These are phyloP conservation scores for Nasonovia ribisnigri DNA, from an alignment of 2,888 invertebrate genomes.

Conservation along the genomic window DNA sequence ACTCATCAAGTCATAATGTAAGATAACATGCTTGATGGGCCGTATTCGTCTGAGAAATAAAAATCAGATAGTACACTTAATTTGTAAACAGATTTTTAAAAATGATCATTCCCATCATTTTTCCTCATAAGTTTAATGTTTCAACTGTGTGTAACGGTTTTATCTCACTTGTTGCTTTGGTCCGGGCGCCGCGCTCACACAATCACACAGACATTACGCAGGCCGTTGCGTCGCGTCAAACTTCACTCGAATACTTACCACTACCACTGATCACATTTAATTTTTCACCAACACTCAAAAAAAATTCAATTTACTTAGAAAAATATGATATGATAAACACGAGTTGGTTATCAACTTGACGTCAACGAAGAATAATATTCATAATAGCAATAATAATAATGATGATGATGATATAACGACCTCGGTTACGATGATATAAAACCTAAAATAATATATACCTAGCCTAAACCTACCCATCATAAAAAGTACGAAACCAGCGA, in stretches of 20 bases:
- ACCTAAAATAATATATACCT: neutral
- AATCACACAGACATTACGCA: neutral
- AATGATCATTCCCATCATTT: neutral
- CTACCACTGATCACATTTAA: neutral
- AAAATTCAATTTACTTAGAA: neutral
- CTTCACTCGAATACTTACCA: neutral
- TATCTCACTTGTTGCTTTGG: constrained; percentile 58
- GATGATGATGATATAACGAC: neutral
- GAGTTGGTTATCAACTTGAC: neutral
- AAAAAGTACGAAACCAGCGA: neutral
- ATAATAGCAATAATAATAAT: neutral
- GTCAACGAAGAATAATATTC: neutral
- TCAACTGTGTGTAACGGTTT: constrained; percentile 40
- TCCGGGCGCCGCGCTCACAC: constrained; percentile 28
- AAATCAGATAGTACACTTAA: neutral
- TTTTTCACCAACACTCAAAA: neutral
- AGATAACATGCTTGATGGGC: neutral
- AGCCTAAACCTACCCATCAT: neutral
- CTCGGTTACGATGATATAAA: neutral
- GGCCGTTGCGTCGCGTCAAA: neutral
- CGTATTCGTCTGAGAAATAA: neutral
- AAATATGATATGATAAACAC: neutral
- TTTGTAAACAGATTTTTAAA: neutral
- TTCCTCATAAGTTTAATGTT: neutral
- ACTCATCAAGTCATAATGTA: neutral